phyloP scores from a whole-genome alignment of 2,797 vertebrate genomes.

The Malurus splendens region DNA sequence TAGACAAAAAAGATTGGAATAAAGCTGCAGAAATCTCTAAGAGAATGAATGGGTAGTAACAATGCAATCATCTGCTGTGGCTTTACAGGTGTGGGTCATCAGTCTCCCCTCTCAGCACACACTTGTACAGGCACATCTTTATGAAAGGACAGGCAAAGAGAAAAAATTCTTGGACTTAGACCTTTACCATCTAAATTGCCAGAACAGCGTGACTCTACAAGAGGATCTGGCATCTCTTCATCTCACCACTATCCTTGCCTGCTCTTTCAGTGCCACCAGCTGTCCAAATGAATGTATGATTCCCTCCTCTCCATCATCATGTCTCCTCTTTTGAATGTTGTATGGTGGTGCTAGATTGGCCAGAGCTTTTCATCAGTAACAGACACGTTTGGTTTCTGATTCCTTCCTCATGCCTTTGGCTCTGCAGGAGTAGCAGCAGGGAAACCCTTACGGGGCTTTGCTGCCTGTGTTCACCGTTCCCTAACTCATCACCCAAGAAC shows the following conservation, averaged over 20 bases:
- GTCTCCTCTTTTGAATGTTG: not conserved
- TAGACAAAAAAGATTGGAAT: not conserved
- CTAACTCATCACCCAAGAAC: not conserved
- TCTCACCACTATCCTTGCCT: not conserved
- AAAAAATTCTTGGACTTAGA: not conserved
- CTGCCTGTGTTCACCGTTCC: not conserved
- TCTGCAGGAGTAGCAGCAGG: not conserved
- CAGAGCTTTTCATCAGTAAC: not conserved
- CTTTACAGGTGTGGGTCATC: not conserved
- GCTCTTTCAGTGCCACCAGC: slow-evolving; percentile 54
- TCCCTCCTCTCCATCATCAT: not conserved
- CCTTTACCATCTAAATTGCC: not conserved
- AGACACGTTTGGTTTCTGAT: not conserved
- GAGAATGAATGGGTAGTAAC: not conserved
- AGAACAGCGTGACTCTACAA: not conserved
- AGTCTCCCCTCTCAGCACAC: not conserved
- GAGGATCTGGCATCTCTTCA: not conserved
- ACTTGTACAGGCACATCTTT: not conserved
- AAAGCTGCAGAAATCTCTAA: not conserved
- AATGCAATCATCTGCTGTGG: not conserved
- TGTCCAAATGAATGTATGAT: slow-evolving; percentile 11
- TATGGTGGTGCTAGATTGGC: not conserved
- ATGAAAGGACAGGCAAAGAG: not conserved
- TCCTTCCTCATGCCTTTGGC: not conserved
- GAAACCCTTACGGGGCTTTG: not conserved